phyloP scores from a whole-genome alignment of 2,888 invertebrate genomes.

The Macrophya alboannulata region DNA sequence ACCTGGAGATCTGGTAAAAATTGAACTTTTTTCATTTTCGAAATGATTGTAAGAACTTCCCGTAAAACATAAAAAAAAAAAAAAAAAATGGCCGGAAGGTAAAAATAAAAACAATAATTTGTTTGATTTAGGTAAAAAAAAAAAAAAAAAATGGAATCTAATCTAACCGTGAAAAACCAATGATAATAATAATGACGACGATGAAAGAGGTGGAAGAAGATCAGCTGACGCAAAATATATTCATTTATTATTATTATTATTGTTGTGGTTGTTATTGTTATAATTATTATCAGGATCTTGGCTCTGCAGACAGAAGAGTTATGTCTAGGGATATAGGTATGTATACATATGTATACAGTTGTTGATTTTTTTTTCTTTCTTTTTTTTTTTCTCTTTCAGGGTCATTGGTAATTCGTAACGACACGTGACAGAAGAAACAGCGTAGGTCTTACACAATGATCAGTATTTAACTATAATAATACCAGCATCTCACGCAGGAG shows the following conservation, averaged over 20 bases:
- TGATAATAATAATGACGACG: not conserved
- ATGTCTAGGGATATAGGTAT: not conserved
- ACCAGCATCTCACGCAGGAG: not conserved
- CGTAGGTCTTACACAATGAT: constrained; percentile 30
- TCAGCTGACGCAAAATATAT: too few relatives aligned
- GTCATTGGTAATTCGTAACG: constrained; percentile 18
- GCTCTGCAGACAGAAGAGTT: not conserved
- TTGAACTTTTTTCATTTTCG: too few relatives aligned
- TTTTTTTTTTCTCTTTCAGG: not conserved
- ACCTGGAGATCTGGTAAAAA: too few relatives aligned
- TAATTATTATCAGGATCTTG: not conserved
- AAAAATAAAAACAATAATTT: too few relatives aligned
- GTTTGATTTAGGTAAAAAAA: not conserved
- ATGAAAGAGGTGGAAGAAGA: not conserved
- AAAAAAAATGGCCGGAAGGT: not conserved
- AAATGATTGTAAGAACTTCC: too few relatives aligned
- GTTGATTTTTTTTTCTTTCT: not conserved
- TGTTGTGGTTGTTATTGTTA: not conserved
- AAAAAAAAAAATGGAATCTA: not conserved
- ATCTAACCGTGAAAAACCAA: not conserved
- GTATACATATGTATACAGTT: too few relatives aligned
- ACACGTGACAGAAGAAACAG: not conserved
- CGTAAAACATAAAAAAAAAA: not conserved
- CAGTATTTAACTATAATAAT: not conserved
- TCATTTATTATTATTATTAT: too few relatives aligned